A percentile compares a stretch with the other conserved stretches of the same genome.
These are phyloP conservation scores for Diorhabda sublineata DNA, from an alignment of 1,140 invertebrate species.

Conservation along the genomic window DNA sequence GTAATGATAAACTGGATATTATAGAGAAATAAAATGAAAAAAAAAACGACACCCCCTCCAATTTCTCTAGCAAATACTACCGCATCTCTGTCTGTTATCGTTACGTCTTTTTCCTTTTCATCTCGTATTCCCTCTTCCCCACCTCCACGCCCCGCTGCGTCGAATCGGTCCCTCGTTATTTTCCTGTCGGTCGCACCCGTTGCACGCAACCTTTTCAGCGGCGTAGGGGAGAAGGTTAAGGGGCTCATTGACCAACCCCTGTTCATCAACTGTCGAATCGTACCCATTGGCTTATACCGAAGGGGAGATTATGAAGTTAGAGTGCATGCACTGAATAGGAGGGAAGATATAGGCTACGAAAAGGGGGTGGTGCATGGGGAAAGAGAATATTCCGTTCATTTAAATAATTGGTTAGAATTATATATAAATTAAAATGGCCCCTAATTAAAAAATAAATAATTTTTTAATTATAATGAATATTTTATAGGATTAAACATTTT, in stretches of 20 bases:
- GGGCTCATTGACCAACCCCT: conserved; percentile 8
- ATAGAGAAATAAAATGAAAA: too few species aligned
- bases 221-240: conserved; percentile 18
- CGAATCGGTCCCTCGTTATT: conserved; percentile 36
- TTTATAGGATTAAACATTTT: too few species aligned
- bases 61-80: not conserved
- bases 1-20: too few species aligned
- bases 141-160: conserved; percentile 7
- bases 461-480: too few species aligned
- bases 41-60: not conserved
- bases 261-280: conserved; percentile 11
- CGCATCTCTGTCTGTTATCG: not conserved
- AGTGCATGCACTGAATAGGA: not conserved
- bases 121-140: conserved; percentile 15
- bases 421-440: too few species aligned
- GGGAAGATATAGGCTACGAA: not conserved
- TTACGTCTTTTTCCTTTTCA: conserved; percentile 4
- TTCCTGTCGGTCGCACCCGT: conserved; percentile 41
- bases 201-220: conserved; percentile 31
- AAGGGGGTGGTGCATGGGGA: not conserved
- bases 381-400: not conserved
- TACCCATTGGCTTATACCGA: conserved; percentile 11
- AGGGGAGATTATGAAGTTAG: not conserved
- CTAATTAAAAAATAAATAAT: too few species aligned
- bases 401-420: too few species aligned